Evolutionary conservation across 2,797 vertebrate genomes (phyloP), one percentile per base, ranked within the genome.

Genomic region (Cyclopterus lumpus): DNA sequence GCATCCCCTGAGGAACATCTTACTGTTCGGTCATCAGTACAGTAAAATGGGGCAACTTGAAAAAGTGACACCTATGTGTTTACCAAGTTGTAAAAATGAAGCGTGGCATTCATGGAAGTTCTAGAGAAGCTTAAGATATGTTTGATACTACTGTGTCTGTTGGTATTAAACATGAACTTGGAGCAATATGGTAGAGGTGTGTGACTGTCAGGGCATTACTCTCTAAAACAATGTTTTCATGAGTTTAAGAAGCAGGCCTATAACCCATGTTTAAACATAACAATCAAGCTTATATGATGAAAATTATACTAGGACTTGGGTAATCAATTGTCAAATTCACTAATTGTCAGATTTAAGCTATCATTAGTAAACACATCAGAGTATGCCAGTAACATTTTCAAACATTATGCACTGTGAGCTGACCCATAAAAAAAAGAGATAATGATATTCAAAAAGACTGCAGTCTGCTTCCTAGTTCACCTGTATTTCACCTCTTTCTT

Each of bases 41-140:
- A 82, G 68, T 49, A 77, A 48, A 86, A 67, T 55, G 4, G 34
- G 72, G 61, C 9, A 20, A 69, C 62, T 68, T 67, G 74, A 78
- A 77, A 78, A 77, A 68, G 65, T 69, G 61, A 81, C 61, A 73
- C 22, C 8, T 69, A 36, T 42, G 53, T 81, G 79, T 75, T 79
- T n/a, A 73, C 69, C 2, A 38, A 73, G 74, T 72, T 69, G 59
- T 86, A 70, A 75, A 83, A 80, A 74, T 67, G 16, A 79, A 78
- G 14, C 28, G 20, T 51, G 42, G 48, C 71, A 59, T 79, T 81
- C 22, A 66, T n/a, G 11, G 38, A 44, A 40, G 10, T 36, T 83
- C 6, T n/a, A 55, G 44, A 71, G 60, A 44, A 72, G 54, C 40
- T 65, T 66, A 15, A 81, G 57, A 71, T 77, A 44, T 10, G 72